Conservation (phyloP, 2,113 vertebrate genomes). For the Helogale parvula region DNA sequence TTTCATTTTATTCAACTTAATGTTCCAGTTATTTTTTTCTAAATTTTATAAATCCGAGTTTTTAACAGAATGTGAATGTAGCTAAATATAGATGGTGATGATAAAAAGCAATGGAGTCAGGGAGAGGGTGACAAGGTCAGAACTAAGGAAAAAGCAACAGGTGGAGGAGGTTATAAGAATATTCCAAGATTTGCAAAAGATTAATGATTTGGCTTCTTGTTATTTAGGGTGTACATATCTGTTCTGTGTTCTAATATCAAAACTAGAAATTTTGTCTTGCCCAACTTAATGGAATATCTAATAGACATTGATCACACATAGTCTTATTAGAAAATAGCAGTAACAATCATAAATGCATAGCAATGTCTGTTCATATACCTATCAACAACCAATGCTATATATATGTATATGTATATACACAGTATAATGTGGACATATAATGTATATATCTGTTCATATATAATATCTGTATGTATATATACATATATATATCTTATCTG, state of each 20-base stretch:
- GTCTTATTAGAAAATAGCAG: not conserved
- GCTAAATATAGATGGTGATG: not conserved
- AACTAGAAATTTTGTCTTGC: not conserved
- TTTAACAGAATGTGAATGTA: slow-evolving; percentile 24
- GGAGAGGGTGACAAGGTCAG: not conserved
- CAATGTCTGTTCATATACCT: not conserved
- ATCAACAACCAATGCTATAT: not conserved
- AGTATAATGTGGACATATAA: too few species aligned
- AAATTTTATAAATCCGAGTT: not conserved
- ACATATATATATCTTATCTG: not conserved
- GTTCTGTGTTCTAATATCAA: not conserved
- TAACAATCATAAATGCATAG: not conserved
- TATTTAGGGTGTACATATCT: not conserved
- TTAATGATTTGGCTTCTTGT: not conserved
- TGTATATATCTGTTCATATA: too few species aligned
- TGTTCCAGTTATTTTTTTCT: not conserved
- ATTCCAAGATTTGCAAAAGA: not conserved
- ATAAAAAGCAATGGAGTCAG: not conserved
- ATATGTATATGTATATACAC: not conserved
- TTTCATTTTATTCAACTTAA: not conserved
- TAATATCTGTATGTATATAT: not conserved
- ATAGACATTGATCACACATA: not conserved
- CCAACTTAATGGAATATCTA: not conserved
- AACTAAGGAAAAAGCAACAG: not conserved
- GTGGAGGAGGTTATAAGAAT: not conserved